These are phyloP conservation scores for Melinaea marsaeus DNA, from an alignment of 2,888 invertebrate genomes.

Conservation along the genomic window DNA sequence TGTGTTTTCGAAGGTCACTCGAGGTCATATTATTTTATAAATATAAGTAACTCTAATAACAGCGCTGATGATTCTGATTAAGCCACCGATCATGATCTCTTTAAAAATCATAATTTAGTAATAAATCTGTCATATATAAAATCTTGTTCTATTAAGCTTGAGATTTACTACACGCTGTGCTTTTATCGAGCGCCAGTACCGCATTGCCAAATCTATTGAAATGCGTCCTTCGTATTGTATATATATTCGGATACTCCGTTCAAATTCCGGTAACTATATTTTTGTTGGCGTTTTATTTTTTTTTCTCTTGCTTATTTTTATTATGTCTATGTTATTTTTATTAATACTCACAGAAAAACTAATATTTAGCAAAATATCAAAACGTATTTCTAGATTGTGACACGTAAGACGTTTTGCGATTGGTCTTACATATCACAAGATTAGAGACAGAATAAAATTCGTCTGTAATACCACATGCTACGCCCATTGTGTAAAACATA, in stretches of 20 bases:
- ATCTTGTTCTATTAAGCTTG: too few relatives aligned
- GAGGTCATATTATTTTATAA: too few relatives aligned
- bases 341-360: too few relatives aligned
- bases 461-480: neutral
- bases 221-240: neutral
- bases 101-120: too few relatives aligned
- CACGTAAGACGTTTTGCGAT: neutral
- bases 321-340: too few relatives aligned
- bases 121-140: too few relatives aligned
- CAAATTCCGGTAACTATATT: neutral
- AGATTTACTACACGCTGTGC: constrained; percentile 30
- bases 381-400: neutral
- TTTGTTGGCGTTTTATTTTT: neutral
- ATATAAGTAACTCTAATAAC: too few relatives aligned
- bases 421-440: neutral
- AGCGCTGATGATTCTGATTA: too few relatives aligned
- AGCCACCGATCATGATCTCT: too few relatives aligned
- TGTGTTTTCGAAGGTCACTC: too few relatives aligned
- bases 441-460: neutral
- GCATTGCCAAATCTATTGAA: constrained; percentile 3
- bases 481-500: neutral
- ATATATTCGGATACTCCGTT: neutral
- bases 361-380: neutral
- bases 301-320: too few relatives aligned
- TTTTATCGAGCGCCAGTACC: constrained; percentile 10